A percentile compares a stretch with the other conserved stretches of the same genome.
These are phyloP conservation scores for Heterotis niloticus DNA, from an alignment of 2,113 vertebrate genomes.

Conservation along the genomic window DNA sequence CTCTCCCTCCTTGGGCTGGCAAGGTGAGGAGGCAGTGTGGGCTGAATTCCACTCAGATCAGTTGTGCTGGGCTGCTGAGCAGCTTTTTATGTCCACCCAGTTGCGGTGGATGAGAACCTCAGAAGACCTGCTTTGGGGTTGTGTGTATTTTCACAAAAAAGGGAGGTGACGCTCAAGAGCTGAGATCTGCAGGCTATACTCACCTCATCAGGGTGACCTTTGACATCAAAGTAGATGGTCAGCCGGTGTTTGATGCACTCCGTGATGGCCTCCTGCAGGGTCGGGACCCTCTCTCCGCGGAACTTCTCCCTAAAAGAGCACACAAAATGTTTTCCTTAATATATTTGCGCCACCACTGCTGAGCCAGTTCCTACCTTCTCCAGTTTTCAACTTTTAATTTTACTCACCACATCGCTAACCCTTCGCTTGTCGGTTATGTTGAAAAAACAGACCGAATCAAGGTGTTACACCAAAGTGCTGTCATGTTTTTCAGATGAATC, in stretches of 20 bases:
- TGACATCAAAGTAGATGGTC: constrained; percentile 91
- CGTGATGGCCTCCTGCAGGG: constrained; percentile 80
- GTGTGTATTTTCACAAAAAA: not conserved
- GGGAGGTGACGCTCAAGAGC: no score
- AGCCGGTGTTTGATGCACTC: constrained; percentile 79
- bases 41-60: constrained; percentile 1
- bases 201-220: constrained; percentile 88
- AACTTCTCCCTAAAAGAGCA: constrained; percentile 69
- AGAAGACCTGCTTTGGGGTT: not conserved
- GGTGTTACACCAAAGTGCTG: no score
- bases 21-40: not conserved
- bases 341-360: not conserved
- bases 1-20: not conserved
- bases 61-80: not conserved
- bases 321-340: not conserved
- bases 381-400: not conserved
- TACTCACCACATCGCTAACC: no score
- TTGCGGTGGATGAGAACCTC: not conserved
- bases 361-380: not conserved
- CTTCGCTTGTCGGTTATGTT: no score
- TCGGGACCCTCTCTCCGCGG: constrained; percentile 82
- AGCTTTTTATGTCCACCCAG: not conserved
- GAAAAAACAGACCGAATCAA: no score
- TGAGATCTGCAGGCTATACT: constrained; percentile 50
- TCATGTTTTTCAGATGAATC: no score